phyloP scores from a whole-genome alignment of 2,797 vertebrate genomes.

The Acridotheres tristis region DNA sequence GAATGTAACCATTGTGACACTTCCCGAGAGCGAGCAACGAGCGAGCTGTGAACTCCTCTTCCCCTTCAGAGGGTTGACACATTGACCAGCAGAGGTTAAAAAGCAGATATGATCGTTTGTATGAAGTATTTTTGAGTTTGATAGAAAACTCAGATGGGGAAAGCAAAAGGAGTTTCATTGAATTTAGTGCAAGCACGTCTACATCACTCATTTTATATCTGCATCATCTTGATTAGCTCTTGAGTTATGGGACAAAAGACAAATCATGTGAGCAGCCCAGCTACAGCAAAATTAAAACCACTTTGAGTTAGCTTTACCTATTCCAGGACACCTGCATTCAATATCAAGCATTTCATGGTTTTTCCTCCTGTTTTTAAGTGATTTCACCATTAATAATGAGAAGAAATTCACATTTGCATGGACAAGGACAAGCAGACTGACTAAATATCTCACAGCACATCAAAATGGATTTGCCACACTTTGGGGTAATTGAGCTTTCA shows the following conservation, averaged over 20 bases:
- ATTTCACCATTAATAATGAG: background rate
- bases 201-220: background rate
- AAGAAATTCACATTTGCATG: background rate
- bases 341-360: background rate
- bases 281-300: background rate
- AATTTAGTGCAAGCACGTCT: background rate
- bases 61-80: too few relatives aligned
- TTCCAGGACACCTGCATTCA: background rate
- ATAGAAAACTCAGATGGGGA: background rate
- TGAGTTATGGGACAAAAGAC: background rate
- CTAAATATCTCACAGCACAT: background rate
- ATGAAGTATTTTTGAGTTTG: background rate
- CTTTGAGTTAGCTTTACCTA: background rate
- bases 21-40: background rate
- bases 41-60: background rate
- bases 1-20: accelerated
- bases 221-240: background rate
- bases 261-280: background rate
- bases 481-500: background rate
- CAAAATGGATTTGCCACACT: background rate
- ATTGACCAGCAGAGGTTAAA: too few relatives aligned
- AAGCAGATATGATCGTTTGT: background rate
- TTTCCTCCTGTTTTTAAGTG: background rate
- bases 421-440: background rate
- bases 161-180: background rate